A percentile compares a stretch with the other conserved stretches of the same genome.
These are phyloP conservation scores for Peromyscus melanophrys DNA, from an alignment of 2,797 vertebrate genomes.

Conservation along the genomic window DNA sequence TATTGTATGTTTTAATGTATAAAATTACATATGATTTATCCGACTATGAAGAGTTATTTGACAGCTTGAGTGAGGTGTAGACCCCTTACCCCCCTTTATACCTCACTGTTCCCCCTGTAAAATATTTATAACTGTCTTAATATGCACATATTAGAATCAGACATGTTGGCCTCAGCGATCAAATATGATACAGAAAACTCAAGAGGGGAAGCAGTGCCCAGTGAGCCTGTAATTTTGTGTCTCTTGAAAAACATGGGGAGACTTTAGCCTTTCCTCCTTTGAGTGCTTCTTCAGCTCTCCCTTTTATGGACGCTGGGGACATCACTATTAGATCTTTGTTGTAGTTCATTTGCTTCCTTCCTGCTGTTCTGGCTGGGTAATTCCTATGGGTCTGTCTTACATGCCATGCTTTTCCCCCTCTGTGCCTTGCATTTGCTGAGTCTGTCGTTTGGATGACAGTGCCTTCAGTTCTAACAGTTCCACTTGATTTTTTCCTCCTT, in stretches of 20 bases:
- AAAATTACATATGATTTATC: neutral
- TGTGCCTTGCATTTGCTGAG: neutral
- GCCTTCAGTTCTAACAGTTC: neutral
- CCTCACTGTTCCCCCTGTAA: neutral
- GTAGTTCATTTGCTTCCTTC: neutral
- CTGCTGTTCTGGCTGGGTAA: neutral
- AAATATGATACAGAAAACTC: conserved; percentile 8
- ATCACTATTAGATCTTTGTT: neutral
- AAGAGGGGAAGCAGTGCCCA: neutral
- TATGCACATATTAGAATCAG: neutral
- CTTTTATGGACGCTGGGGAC: neutral
- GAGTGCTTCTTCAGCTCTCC: neutral
- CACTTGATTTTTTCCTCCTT: neutral
- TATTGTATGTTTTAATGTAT: neutral
- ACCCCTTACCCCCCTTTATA: neutral
- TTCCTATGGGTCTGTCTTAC: neutral
- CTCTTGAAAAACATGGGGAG: neutral
- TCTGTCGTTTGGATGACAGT: neutral
- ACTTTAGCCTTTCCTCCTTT: neutral
- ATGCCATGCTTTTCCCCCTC: neutral
- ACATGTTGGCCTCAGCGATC: neutral
- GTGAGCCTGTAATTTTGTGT: neutral
- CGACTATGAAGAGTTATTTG: neutral
- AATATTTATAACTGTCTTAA: neutral
- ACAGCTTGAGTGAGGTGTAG: neutral